Conservation (phyloP, 2,113 vertebrate species). For the Prietella phreatophila region DNA sequence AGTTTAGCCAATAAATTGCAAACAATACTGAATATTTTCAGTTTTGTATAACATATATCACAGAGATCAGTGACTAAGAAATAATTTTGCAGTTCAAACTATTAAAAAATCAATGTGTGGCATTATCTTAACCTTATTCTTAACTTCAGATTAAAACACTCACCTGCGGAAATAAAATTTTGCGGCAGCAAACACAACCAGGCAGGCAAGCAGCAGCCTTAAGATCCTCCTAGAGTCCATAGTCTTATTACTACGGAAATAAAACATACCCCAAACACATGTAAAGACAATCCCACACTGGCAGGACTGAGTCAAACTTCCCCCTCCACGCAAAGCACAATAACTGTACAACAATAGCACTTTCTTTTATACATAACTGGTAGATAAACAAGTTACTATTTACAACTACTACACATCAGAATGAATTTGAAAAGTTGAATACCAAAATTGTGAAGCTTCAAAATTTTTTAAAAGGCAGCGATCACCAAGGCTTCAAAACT, state of each 20-base stretch:
- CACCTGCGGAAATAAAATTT: conserved; percentile 69
- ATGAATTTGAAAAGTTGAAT: neutral
- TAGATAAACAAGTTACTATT: neutral
- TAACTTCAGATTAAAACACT: conserved; percentile 35
- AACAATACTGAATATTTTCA: neutral
- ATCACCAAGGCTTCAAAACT: neutral
- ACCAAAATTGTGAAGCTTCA: neutral
- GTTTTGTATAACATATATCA: neutral
- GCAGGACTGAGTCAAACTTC: neutral
- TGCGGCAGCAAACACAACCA: conserved; percentile 60
- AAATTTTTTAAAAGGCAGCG: neutral
- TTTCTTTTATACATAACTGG: neutral
- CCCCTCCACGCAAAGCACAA: neutral
- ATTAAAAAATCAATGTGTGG: neutral
- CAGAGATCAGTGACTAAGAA: neutral
- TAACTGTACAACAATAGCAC: neutral
- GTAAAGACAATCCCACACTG: neutral
- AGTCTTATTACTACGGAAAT: neutral
- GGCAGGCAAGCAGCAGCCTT: conserved; percentile 59
- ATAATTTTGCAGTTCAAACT: neutral
- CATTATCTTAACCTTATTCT: neutral
- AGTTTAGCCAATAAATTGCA: neutral
- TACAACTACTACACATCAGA: neutral
- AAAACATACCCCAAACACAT: neutral
- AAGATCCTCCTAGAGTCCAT: conserved; percentile 49